Evolutionary conservation across 2,888 invertebrate species (phyloP).

Genomic region (Pteria penguin): DNA sequence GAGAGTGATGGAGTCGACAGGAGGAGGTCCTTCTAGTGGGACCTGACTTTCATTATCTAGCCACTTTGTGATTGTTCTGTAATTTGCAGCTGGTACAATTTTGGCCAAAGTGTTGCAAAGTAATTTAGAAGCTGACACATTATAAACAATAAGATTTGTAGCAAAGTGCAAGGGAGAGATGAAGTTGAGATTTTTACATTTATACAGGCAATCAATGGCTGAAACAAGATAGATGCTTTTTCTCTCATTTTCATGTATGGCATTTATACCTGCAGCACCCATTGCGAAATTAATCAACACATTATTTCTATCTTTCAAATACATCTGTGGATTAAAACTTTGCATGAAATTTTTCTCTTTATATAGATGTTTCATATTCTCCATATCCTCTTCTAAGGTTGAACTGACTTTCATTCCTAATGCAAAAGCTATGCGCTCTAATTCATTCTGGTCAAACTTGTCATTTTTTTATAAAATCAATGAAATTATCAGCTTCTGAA

Average conservation of each 20-base stretch:
- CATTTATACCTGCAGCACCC: not conserved
- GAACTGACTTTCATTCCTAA: not conserved
- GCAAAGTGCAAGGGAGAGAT: not conserved
- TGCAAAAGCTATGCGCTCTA: not conserved
- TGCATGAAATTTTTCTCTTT: too few species aligned
- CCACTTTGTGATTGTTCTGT: too few species aligned
- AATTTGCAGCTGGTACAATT: not conserved
- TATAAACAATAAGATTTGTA: not conserved
- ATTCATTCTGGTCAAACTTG: not conserved
- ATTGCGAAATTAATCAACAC: not conserved
- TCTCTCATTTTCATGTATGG: fast-evolving
- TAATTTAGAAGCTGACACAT: not conserved
- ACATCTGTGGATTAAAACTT: too few species aligned
- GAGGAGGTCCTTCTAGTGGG: too few species aligned
- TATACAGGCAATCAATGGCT: not conserved
- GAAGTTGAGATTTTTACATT: not conserved
- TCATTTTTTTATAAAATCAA: too few species aligned
- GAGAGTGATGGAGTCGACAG: too few species aligned
- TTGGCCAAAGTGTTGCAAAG: not conserved
- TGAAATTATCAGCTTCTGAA: too few species aligned
- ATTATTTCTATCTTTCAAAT: not conserved
- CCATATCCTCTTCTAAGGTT: not conserved
- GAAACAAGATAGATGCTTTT: not conserved
- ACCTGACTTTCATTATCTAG: too few species aligned
- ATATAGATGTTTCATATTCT: not conserved